Evolutionary conservation across 1,140 invertebrate genomes (phyloP), one percentile per base, ranked within the genome.

Genomic region (Pseudomyrmex gracilis): DNA sequence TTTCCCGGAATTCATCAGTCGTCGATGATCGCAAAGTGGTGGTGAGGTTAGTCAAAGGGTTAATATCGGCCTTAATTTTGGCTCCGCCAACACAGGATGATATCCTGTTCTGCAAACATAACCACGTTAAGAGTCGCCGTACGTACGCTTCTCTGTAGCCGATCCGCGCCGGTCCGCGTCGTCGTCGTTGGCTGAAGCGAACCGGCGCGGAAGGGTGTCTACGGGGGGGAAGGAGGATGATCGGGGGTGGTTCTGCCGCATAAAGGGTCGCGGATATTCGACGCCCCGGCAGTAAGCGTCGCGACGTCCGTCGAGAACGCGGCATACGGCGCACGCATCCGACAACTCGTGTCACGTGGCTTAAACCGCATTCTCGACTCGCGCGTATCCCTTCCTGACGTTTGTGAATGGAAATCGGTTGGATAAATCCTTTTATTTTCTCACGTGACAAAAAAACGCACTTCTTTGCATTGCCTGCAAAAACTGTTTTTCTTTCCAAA

Each of bases 221-320:
- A 34, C 34, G 34, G 34, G 20, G 49, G 51, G n/a, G n/a, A n/a
- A n/a, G n/a, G n/a, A n/a, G n/a, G 24, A 45, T 43, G 51, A 34
- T 51, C 13, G 63, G 68, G 47, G 47, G 34, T n/a, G 80, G 80
- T 61, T 49, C 45, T 82, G 67, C 67, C 60, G 66, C 88, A 90
- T 90, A 90, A 88, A 90, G 88, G 73, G 73, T 66, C 73, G 78
- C 66, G 64, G 51, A 73, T 49, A 51, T 63, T 73, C 83, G 76
- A 63, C 22, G 67, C 53, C 55, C 49, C 63, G 78, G 58, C 85
- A 90, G 89, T 90, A 63, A 87, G 85, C 85, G 87, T 85, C 77
- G 88, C 87, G 88, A 85, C 83, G 85, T 83, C 76, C 68, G 34
- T 74, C 82, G 83, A 84, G 83, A 66, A 85, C 45, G 83, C 61